Conservation (phyloP, 1,140 invertebrate species). For the Tetramorium parvispinum region DNA sequence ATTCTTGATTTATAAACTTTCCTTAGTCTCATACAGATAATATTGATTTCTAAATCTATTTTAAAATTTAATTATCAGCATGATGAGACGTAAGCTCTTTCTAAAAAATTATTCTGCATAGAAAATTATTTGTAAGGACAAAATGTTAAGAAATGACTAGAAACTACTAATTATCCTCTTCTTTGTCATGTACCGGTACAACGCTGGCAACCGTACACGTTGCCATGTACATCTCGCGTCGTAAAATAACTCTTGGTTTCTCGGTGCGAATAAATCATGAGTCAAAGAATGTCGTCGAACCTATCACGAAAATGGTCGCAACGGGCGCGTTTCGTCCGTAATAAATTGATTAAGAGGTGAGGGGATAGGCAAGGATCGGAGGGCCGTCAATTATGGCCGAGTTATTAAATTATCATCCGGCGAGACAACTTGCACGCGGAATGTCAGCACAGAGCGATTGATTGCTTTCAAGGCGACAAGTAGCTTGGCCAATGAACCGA, state of each 20-base stretch:
- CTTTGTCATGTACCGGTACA: not conserved
- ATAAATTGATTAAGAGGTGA: slow-evolving; percentile 61
- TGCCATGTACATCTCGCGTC: not conserved
- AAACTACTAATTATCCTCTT: not conserved
- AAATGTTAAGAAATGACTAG: not conserved
- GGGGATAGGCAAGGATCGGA: slow-evolving; percentile 37
- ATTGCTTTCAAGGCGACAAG: slow-evolving; percentile 83
- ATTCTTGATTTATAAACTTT: slow-evolving; percentile 9
- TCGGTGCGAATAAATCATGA: slow-evolving; percentile 19
- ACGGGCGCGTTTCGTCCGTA: slow-evolving; percentile 17
- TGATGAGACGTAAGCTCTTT: not conserved
- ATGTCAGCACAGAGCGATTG: slow-evolving; percentile 75
- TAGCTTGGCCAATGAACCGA: slow-evolving; percentile 83
- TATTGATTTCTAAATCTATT: not conserved
- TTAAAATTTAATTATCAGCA: not conserved
- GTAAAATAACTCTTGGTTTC: slow-evolving; percentile 11
- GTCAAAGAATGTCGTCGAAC: not conserved
- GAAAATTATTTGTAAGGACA: not conserved
- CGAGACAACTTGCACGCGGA: slow-evolving; percentile 71
- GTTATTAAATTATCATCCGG: slow-evolving; percentile 70
- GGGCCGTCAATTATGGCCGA: slow-evolving; percentile 46
- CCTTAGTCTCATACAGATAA: not conserved
- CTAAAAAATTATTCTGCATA: not conserved
- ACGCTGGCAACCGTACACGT: too few species aligned
- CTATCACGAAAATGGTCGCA: slow-evolving; percentile 13